phyloP scores from a whole-genome alignment of 2,888 invertebrate genomes.

The Stenoptilia bipunctidactyla region DNA sequence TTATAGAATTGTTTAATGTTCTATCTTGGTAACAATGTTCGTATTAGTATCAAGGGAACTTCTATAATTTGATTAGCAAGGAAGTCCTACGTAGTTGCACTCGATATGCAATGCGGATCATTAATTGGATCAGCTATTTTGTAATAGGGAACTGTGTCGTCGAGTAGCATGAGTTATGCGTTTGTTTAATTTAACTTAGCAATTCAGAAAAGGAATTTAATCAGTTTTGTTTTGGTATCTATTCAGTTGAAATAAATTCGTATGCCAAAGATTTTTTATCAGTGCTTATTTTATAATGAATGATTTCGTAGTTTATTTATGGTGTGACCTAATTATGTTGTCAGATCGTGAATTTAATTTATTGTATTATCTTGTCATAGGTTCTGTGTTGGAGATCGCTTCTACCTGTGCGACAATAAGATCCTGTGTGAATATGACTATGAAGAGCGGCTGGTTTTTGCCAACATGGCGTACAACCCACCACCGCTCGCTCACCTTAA shows the following conservation, averaged over 20 bases:
- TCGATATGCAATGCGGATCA: conserved; percentile 16
- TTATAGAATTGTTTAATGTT: too few relatives aligned
- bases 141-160: too few relatives aligned
- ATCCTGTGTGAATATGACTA: conserved; percentile 98
- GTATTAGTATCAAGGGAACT: background rate
- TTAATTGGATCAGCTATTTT: conserved; percentile 35
- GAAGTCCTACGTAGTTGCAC: conserved; percentile 17
- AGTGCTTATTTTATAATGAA: too few relatives aligned
- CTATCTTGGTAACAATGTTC: too few relatives aligned
- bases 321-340: background rate
- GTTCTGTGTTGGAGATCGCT: conserved; percentile 97
- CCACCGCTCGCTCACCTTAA: conserved; percentile 85
- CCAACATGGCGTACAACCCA: conserved; percentile 94
- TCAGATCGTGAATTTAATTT: background rate
- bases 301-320: too few relatives aligned
- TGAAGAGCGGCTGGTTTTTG: conserved; percentile 94
- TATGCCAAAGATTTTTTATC: too few relatives aligned
- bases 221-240: too few relatives aligned
- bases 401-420: conserved; percentile 97
- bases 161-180: too few relatives aligned
- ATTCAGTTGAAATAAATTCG: too few relatives aligned
- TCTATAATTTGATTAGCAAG: conserved; percentile 5
- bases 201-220: too few relatives aligned
- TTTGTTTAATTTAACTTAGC: too few relatives aligned
- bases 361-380: conserved; percentile 56